Evolutionary conservation across 2,888 invertebrate genomes (phyloP).

Genomic region (Crepidodera aurea): DNA sequence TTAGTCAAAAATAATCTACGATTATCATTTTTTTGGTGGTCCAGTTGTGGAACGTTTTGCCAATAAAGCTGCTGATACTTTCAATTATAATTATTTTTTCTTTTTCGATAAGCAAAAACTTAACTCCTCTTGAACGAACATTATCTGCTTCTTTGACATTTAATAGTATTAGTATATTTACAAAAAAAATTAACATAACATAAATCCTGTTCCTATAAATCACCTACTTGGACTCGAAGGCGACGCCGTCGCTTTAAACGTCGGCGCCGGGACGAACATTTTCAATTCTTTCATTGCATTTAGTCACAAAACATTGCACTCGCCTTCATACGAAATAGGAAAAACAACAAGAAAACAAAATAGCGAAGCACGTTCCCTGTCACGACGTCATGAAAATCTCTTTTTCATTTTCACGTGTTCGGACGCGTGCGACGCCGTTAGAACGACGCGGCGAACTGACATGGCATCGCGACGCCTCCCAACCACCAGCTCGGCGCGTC

Average conservation of each 20-base stretch:
- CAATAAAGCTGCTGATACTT: no score
- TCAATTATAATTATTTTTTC: no score
- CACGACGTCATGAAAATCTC: neutral
- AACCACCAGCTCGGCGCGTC: slow-evolving; percentile 49
- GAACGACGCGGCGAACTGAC: slow-evolving; percentile 41
- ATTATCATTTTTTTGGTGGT: no score
- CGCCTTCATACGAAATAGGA: neutral
- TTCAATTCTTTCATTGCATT: slow-evolving; percentile 17
- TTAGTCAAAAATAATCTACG: no score
- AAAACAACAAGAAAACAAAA: neutral
- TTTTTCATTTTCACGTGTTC: slow-evolving; percentile 28
- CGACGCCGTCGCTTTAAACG: slow-evolving; percentile 82
- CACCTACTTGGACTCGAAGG: slow-evolving; percentile 69
- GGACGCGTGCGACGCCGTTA: slow-evolving; percentile 38
- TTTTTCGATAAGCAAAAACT: no score
- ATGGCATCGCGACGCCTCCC: slow-evolving; percentile 42
- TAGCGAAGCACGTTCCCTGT: neutral
- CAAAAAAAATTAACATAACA: no score
- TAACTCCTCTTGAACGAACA: no score
- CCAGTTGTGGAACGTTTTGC: no score
- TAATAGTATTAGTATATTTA: no score
- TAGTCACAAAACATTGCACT: slow-evolving; percentile 3
- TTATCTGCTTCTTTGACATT: no score
- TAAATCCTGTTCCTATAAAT: no score
- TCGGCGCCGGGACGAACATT: slow-evolving; percentile 65